Conservation (phyloP, 2,113 vertebrate genomes). For the Poicephalus gulielmi region DNA sequence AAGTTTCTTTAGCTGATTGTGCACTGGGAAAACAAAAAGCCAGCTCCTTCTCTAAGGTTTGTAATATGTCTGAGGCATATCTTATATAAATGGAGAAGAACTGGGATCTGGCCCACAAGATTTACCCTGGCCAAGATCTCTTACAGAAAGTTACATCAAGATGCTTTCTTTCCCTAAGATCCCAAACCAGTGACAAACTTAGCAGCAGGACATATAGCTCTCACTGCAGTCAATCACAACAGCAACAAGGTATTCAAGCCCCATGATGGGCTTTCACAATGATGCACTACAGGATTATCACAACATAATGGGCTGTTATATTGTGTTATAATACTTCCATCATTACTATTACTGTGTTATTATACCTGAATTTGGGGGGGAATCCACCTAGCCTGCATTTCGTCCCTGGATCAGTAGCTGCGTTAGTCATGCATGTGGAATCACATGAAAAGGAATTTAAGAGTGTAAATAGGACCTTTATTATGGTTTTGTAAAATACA, state of each 20-base stretch:
- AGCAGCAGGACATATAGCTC: neutral
- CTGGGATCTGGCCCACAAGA: neutral
- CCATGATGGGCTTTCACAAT: neutral
- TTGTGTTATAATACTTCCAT: neutral
- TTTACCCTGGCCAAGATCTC: neutral
- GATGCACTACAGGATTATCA: neutral
- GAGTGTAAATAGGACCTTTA: neutral
- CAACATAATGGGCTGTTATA: neutral
- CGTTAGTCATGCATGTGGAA: slow-evolving; percentile 37
- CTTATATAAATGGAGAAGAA: neutral
- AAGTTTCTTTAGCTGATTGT: neutral
- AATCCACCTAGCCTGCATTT: neutral
- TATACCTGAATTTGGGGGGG: neutral
- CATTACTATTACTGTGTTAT: neutral
- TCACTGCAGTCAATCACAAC: neutral
- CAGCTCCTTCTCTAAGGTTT: neutral
- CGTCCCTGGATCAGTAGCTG: neutral
- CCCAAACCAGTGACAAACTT: neutral
- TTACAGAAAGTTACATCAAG: neutral
- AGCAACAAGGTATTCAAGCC: neutral
- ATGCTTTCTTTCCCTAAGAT: neutral
- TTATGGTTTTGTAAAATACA: neutral
- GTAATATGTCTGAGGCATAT: neutral
- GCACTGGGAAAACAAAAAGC: neutral
- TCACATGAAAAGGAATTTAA: neutral